These are phyloP conservation scores for Brachionus koreanus DNA, from an alignment of 1,140 invertebrate species.

Conservation along the genomic window DNA sequence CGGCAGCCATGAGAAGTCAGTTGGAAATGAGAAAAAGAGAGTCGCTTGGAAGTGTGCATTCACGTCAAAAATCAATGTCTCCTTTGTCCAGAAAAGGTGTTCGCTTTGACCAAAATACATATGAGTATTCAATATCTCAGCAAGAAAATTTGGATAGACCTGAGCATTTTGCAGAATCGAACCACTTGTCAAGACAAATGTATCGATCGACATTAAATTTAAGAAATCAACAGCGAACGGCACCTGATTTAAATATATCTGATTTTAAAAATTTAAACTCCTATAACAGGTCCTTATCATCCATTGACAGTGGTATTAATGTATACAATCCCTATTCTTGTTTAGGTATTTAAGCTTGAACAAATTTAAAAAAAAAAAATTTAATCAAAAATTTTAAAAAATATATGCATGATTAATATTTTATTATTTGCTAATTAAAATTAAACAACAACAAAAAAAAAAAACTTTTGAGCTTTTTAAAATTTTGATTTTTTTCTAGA, in stretches of 20 bases:
- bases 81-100: background rate
- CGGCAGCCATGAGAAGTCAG: background rate
- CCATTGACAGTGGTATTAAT: conserved; percentile 26
- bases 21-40: background rate
- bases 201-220: conserved; percentile 24
- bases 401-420: background rate
- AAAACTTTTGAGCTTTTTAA: background rate
- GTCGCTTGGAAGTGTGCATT: background rate
- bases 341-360: conserved; percentile 20
- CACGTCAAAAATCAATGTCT: background rate
- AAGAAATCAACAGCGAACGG: background rate
- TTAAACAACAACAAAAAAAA: background rate
- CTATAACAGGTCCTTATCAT: conserved; percentile 13
- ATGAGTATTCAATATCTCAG: background rate
- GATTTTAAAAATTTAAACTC: conserved; percentile 31
- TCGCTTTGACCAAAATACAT: background rate
- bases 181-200: background rate
- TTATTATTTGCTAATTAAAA: background rate
- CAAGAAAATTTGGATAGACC: background rate
- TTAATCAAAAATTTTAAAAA: background rate
- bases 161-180: background rate
- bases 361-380: background rate
- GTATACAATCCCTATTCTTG: conserved; percentile 16
- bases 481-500: background rate
- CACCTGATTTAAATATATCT: background rate